Conservation (phyloP, 2,888 invertebrate species). For the Brachycybe producta region DNA sequence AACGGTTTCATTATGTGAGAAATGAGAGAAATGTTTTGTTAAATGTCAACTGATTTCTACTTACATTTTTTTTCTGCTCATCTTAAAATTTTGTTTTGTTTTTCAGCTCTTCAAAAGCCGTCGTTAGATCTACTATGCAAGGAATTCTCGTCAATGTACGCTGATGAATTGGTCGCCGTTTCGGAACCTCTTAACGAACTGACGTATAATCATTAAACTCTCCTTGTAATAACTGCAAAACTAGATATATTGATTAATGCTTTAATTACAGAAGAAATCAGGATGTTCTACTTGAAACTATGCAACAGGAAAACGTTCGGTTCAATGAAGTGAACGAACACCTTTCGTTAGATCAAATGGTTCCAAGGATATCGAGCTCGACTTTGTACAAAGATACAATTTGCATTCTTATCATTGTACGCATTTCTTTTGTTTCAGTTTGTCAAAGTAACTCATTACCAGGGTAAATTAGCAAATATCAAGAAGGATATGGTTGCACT, state of each 20-base stretch:
- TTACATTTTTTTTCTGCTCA: no score
- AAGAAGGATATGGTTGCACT: slow-evolving; percentile 13
- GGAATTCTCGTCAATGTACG: slow-evolving; percentile 18
- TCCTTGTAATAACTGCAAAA: no score
- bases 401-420: background rate
- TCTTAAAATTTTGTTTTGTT: no score
- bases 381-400: background rate
- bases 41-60: no score
- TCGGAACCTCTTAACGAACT: slow-evolving; percentile 14
- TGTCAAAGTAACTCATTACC: slow-evolving; percentile 13
- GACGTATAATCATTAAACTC: background rate
- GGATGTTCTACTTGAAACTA: slow-evolving; percentile 31
- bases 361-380: slow-evolving; percentile 14
- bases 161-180: slow-evolving; percentile 25
- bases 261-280: slow-evolving; percentile 29
- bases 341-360: slow-evolving; percentile 26
- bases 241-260: background rate
- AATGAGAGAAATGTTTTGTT: no score
- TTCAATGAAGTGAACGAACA: slow-evolving; percentile 25
- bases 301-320: slow-evolving; percentile 33
- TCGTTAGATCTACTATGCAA: background rate
- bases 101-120: no score
- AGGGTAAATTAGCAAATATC: slow-evolving; percentile 7
- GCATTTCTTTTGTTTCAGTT: slow-evolving; percentile 9
- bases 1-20: no score